These are phyloP conservation scores for Schrankia costaestrigalis DNA, from an alignment of 2,888 invertebrate species.

Conservation along the genomic window DNA sequence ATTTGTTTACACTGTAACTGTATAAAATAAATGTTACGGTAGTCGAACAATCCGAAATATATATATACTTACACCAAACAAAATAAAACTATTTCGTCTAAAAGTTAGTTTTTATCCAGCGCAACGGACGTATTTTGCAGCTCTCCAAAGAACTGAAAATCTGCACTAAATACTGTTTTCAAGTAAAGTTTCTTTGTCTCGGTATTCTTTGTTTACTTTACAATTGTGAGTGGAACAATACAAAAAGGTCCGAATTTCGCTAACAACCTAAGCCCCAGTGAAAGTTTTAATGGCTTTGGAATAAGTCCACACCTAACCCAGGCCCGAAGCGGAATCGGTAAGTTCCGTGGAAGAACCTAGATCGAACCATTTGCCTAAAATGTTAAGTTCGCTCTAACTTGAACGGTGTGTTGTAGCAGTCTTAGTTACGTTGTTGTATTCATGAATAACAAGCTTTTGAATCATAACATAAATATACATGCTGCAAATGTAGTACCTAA, in stretches of 20 bases:
- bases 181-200: slow-evolving; percentile 63
- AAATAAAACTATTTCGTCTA: slow-evolving; percentile 38
- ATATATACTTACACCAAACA: slow-evolving; percentile 30
- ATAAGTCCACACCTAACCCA: slow-evolving; percentile 48
- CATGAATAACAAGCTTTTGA: too few relatives aligned
- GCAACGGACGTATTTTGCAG: slow-evolving; percentile 49
- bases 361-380: slow-evolving; percentile 49
- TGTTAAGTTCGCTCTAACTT: slow-evolving; percentile 23
- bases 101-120: slow-evolving; percentile 55
- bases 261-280: slow-evolving; percentile 57
- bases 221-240: slow-evolving; percentile 62
- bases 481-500: too few relatives aligned
- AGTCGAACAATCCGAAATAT: slow-evolving; percentile 25
- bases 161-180: slow-evolving; percentile 67
- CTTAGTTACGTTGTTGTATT: too few relatives aligned
- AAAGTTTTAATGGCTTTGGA: slow-evolving; percentile 74
- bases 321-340: slow-evolving; percentile 15
- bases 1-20: slow-evolving; percentile 29
- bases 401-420: too few relatives aligned
- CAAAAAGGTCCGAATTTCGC: slow-evolving; percentile 66
- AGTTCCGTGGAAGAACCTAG: slow-evolving; percentile 30
- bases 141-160: slow-evolving; percentile 48
- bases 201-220: slow-evolving; percentile 65
- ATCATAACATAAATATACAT: too few relatives aligned
- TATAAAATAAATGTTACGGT: slow-evolving; percentile 19